These are phyloP conservation scores for Thymelicus lineola DNA, from an alignment of 2,888 invertebrate species.

Conservation along the genomic window DNA sequence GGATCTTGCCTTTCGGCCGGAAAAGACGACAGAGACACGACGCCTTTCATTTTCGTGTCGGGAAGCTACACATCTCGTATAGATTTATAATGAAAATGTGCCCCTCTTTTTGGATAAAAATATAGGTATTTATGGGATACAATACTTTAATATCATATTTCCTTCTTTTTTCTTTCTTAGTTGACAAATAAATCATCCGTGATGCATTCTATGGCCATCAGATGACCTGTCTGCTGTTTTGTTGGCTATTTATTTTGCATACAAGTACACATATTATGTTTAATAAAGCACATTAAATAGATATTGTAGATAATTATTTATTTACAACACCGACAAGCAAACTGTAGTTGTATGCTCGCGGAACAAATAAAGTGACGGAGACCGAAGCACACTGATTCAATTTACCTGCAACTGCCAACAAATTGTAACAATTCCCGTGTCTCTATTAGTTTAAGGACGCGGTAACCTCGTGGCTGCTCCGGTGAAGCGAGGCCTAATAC, in stretches of 20 bases:
- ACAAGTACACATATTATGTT: too few relatives aligned
- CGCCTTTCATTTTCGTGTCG: too few relatives aligned
- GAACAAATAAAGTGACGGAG: conserved; percentile 17
- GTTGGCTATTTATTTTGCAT: too few relatives aligned
- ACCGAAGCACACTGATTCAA: conserved; percentile 34
- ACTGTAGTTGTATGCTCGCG: not conserved
- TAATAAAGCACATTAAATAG: too few relatives aligned
- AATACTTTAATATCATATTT: too few relatives aligned
- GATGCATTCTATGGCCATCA: too few relatives aligned
- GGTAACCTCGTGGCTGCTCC: conserved; percentile 27
- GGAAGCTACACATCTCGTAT: too few relatives aligned
- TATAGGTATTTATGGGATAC: too few relatives aligned
- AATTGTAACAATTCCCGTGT: conserved; percentile 33
- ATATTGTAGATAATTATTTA: not conserved
- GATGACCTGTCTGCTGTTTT: not conserved
- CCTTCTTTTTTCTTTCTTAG: too few relatives aligned
- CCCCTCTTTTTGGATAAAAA: not conserved
- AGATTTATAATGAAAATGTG: not conserved
- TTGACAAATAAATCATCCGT: too few relatives aligned
- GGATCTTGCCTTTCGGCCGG: not conserved
- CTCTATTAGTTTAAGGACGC: conserved; percentile 35
- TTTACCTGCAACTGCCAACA: conserved; percentile 22
- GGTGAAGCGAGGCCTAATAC: conserved; percentile 30
- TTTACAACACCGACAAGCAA: not conserved
- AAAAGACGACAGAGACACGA: too few relatives aligned